Percentiles rank a stretch among this genome's conserved stretches.
Evolutionary conservation across 2,113 vertebrate genomes (phyloP).

Genomic region (Pithys albifrons): DNA sequence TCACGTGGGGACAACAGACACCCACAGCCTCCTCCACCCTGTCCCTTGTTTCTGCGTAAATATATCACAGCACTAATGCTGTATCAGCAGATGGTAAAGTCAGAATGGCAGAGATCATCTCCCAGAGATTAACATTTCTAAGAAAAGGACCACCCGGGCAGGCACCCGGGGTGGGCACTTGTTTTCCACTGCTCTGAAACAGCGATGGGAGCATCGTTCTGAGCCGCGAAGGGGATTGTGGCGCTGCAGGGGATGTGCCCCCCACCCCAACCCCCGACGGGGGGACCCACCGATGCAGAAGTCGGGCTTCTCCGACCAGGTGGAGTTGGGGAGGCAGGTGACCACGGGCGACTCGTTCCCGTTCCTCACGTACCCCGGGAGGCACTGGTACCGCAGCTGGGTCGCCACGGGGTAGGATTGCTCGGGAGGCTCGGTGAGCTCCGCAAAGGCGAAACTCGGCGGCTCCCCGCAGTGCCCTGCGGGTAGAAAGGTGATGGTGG

Average conservation of each 20-base stretch:
- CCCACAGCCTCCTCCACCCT: neutral
- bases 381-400: neutral
- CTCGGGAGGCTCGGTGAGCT: accelerated
- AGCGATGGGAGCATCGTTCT: accelerated
- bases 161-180: accelerated
- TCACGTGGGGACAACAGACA: accelerated
- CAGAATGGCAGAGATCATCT: neutral
- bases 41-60: accelerated
- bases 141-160: too few species aligned
- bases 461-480: neutral
- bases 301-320: neutral
- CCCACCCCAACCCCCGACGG: accelerated
- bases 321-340: neutral
- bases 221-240: accelerated
- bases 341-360: accelerated
- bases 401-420: neutral
- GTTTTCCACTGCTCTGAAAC: neutral
- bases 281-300: constrained; percentile 15
- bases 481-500: neutral
- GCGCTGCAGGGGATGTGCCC: neutral
- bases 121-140: accelerated
- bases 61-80: accelerated
- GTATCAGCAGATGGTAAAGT: accelerated
- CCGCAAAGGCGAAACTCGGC: neutral
- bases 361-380: neutral